These are phyloP conservation scores for Catonia carolina DNA, from an alignment of 2,888 invertebrate genomes.

Conservation along the genomic window DNA sequence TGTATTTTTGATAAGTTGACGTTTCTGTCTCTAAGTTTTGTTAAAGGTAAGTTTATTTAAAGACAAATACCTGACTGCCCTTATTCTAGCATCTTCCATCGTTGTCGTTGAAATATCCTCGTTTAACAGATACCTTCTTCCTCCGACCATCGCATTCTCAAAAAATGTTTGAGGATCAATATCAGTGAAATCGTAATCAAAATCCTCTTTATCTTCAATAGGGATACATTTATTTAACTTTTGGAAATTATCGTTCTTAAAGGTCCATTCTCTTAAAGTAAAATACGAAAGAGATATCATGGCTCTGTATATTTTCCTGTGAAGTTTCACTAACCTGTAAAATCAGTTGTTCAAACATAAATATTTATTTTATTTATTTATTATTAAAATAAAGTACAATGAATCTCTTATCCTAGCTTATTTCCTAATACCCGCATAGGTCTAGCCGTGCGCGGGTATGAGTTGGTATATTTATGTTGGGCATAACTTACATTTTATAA, in stretches of 20 bases:
- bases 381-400: slow-evolving; percentile 27
- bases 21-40: no score
- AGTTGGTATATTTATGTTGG: no score
- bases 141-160: slow-evolving; percentile 52
- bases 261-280: slow-evolving; percentile 68
- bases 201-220: slow-evolving; percentile 48
- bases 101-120: slow-evolving; percentile 51
- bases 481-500: no score
- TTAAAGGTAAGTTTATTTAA: no score
- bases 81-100: slow-evolving; percentile 48
- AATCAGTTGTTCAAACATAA: slow-evolving; percentile 12
- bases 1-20: no score
- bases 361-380: slow-evolving; percentile 30
- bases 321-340: slow-evolving; percentile 67
- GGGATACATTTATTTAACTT: slow-evolving; percentile 49
- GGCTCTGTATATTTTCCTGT: slow-evolving; percentile 71
- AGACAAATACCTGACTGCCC: slow-evolving; percentile 49
- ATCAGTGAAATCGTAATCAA: slow-evolving; percentile 52
- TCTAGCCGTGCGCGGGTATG: no score
- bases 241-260: slow-evolving; percentile 56
- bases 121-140: slow-evolving; percentile 58
- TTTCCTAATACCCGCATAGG: no score
- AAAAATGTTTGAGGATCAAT: slow-evolving; percentile 42
- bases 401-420: no score
- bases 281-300: slow-evolving; percentile 67